Base-by-base conservation (phyloP, 2,888 invertebrate genomes). In the Tethea ocularis region DNA sequence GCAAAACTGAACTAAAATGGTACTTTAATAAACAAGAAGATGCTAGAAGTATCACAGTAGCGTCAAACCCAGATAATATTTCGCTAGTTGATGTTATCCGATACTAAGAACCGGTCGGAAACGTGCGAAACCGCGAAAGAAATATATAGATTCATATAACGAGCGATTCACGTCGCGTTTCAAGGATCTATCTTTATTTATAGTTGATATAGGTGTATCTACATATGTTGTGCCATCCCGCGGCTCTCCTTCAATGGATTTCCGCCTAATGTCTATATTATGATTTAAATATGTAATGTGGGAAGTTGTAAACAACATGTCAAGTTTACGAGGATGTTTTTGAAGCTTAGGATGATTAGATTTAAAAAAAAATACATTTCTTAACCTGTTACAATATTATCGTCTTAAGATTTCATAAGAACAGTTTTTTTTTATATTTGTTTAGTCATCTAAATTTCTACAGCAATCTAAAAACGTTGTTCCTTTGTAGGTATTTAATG, bases 141-240 rank as follows among this genome's bases (percentile, higher is more conserved):
- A 52, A 53, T 26, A 26, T 29, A 53, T 17, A 53, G 26, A 29
- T 29, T n/a, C 29, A n/a, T 53, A 46, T 46, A 46, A 46, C 46
- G 17, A 52, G 52, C 52, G 20, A 61, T 61, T 58, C 61, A 33
- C 36, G 29, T 61, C 56, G 26, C 29, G 58, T 61, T 51, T 55
- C 61, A 61, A 58, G 61, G 58, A 52, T 61, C 52, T 17, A 38
- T 51, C 33, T 59, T 29, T 61, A 61, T 61, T 56, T 61, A 61
- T 53, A 56, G 52, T 55, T 46, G 17, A 20, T 46, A 20, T 20
- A 46, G 20, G 2, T 46, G 52, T 26, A 52, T 26, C 15, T 26
- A 53, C 17, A 17, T 53, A 15, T 52, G 26, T 11, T 26, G 26
- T 17, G 8, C 17, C 29, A 1, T 53, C 15, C 52, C 29, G 52